Evolutionary conservation across 1,140 invertebrate genomes (phyloP).

Genomic region (Lamellibrachia luymesi): DNA sequence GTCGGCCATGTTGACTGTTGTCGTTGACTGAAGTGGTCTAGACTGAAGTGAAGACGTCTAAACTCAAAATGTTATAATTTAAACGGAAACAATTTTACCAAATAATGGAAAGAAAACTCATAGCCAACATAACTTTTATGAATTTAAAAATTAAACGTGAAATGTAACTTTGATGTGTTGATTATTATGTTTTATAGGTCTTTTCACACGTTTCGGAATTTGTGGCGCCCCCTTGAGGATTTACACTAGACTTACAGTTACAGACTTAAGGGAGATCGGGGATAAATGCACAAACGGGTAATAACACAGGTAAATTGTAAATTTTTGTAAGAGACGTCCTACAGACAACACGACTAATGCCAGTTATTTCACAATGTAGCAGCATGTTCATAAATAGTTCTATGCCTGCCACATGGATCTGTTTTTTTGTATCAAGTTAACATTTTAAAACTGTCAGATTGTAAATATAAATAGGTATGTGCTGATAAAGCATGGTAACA

Average conservation of each 20-base stretch:
- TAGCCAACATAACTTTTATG: not conserved
- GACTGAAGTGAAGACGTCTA: not conserved
- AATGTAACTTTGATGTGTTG: not conserved
- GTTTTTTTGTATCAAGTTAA: too few species aligned
- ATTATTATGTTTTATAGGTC: not conserved
- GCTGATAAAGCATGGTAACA: too few species aligned
- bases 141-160: not conserved
- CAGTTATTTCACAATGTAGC: too few species aligned
- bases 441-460: too few species aligned
- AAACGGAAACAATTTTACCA: not conserved
- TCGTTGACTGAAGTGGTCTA: not conserved
- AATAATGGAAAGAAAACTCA: not conserved
- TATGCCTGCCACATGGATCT: too few species aligned
- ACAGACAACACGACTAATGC: too few species aligned
- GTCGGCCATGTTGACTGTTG: constrained; percentile 13
- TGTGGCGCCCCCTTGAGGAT: not conserved
- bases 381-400: too few species aligned
- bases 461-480: too few species aligned
- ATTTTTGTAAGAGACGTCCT: too few species aligned
- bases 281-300: too few species aligned
- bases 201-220: not conserved
- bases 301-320: too few species aligned
- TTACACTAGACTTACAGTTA: not conserved
- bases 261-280: too few species aligned
- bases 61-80: not conserved